Conservation (phyloP, 2,888 invertebrate species). For the Papilio demoleus region DNA sequence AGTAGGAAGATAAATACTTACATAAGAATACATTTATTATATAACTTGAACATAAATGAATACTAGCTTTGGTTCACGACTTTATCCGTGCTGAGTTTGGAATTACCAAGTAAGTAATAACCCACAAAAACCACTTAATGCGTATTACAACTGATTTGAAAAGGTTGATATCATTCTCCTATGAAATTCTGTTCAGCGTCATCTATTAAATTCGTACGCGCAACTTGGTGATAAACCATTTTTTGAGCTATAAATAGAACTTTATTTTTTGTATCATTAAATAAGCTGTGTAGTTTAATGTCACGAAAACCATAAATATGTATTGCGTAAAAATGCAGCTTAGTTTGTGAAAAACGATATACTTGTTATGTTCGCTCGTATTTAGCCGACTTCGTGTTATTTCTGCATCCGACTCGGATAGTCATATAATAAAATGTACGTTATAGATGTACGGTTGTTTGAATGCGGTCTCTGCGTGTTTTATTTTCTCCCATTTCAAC, state of each 20-base stretch:
- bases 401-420: not conserved
- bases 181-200: too few species aligned
- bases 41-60: not conserved
- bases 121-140: too few species aligned
- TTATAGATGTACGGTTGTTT: constrained; percentile 8
- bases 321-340: not conserved
- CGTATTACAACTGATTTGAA: too few species aligned
- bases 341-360: not conserved
- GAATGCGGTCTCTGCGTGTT: constrained; percentile 13
- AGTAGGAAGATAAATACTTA: not conserved
- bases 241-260: too few species aligned
- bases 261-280: too few species aligned
- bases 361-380: too few species aligned
- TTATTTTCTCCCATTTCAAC: constrained; percentile 27
- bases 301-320: not conserved
- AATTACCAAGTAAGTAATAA: too few species aligned
- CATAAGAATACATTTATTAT: not conserved
- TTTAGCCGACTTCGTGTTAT: not conserved
- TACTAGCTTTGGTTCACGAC: too few species aligned
- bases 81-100: too few species aligned
- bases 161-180: too few species aligned
- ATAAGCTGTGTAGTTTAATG: not conserved
- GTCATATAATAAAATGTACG: constrained; percentile 7
- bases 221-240: too few species aligned
- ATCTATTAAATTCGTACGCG: too few species aligned